These are phyloP conservation scores for Colossoma macropomum DNA, from an alignment of 2,113 vertebrate genomes.

Conservation along the genomic window DNA sequence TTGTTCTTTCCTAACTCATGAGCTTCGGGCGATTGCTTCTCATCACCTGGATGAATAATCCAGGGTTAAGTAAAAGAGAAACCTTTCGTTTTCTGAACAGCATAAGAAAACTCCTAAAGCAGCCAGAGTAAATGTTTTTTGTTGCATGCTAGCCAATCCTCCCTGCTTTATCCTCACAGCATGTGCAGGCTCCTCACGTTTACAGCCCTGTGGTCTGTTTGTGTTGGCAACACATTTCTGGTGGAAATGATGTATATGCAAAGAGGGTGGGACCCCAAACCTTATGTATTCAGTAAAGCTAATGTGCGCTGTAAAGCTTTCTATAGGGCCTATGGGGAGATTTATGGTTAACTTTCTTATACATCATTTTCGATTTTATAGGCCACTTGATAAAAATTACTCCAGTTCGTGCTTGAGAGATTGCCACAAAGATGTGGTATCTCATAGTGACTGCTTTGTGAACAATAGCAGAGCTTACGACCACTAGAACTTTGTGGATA, in stretches of 20 bases:
- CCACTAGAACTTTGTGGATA: not conserved
- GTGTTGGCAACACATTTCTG: conserved; percentile 48
- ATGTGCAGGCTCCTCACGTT: conserved; percentile 50
- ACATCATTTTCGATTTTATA: conserved; percentile 1
- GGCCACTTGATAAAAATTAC: conserved; percentile 1
- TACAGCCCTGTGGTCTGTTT: conserved; percentile 48
- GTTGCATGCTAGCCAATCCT: conserved; percentile 57
- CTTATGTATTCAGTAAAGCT: not conserved
- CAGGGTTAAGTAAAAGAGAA: conserved; percentile 10
- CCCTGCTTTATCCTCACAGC: conserved; percentile 35
- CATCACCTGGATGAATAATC: conserved; percentile 25
- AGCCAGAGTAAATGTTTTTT: conserved; percentile 65
- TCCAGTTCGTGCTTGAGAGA: not conserved
- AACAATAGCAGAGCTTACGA: not conserved
- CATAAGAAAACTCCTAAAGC: conserved; percentile 41
- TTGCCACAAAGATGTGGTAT: not conserved
- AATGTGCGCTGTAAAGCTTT: not conserved
- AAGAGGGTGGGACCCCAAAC: not conserved
- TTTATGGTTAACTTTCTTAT: conserved; percentile 25
- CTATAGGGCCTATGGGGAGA: conserved; percentile 3
- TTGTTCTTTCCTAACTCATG: conserved; percentile 4
- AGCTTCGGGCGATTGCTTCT: not conserved
- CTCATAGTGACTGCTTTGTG: conserved; percentile 33
- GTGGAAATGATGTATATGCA: conserved; percentile 49
- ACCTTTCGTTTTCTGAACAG: conserved; percentile 45